Conservation (phyloP, 2,113 vertebrate species). For the Choloepus hoffmanni region DNA sequence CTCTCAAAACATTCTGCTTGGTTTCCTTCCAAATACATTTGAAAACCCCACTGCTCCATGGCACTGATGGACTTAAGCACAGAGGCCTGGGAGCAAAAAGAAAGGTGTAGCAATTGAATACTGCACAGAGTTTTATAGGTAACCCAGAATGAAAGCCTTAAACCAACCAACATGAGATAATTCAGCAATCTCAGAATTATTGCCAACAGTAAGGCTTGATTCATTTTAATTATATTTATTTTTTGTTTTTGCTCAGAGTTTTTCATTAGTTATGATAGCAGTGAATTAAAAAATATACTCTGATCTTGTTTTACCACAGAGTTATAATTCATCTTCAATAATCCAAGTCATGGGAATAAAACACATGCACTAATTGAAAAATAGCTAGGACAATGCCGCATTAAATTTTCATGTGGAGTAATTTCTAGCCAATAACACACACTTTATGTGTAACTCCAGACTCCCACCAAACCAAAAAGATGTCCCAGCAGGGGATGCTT, state of each 20-base stretch:
- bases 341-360: constrained; percentile 66
- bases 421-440: constrained; percentile 70
- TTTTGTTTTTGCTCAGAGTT: constrained; percentile 38
- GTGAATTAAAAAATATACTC: neutral
- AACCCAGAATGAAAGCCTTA: constrained; percentile 52
- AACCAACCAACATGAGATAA: neutral
- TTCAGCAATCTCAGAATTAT: constrained; percentile 27
- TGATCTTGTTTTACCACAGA: constrained; percentile 57
- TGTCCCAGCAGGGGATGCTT: constrained; percentile 69
- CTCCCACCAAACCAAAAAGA: constrained; percentile 70
- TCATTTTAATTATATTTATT: constrained; percentile 59
- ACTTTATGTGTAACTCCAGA: constrained; percentile 56
- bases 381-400: constrained; percentile 45
- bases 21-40: constrained; percentile 60
- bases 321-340: constrained; percentile 55
- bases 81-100: neutral
- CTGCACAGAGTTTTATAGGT: neutral
- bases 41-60: neutral
- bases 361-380: constrained; percentile 67
- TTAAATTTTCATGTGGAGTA: constrained; percentile 61
- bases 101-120: constrained; percentile 13
- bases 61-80: constrained; percentile 53
- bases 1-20: constrained; percentile 60
- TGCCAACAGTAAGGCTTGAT: constrained; percentile 36
- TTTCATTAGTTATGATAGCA: constrained; percentile 52